Evolutionary conservation across 2,888 invertebrate genomes (phyloP).

Genomic region (Proisotoma minuta): DNA sequence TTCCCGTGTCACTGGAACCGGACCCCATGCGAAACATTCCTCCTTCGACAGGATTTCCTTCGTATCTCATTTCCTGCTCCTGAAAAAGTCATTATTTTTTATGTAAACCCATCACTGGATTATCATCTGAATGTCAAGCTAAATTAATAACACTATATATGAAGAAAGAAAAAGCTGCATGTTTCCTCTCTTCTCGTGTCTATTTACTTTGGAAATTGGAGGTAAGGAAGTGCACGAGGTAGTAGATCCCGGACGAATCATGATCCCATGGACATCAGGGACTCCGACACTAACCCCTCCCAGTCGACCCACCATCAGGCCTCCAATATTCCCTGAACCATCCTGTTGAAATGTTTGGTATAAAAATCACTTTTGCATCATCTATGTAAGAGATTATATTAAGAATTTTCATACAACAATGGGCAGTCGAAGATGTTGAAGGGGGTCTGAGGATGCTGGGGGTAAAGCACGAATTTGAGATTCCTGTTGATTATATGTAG

Average conservation of each 20-base stretch:
- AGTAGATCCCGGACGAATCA: conserved; percentile 49
- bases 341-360: conserved; percentile 31
- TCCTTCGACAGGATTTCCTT: conserved; percentile 37
- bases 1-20: not conserved
- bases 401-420: conserved; percentile 48
- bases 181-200: conserved; percentile 8
- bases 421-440: conserved; percentile 50
- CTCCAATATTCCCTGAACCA: conserved; percentile 49
- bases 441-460: conserved; percentile 48
- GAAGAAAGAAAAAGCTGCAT: too few species aligned
- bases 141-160: too few species aligned
- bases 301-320: conserved; percentile 50
- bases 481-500: conserved; percentile 46
- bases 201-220: conserved; percentile 48
- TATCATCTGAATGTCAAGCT: too few species aligned
- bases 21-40: conserved; percentile 9
- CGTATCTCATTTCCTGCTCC: conserved; percentile 40
- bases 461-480: conserved; percentile 47
- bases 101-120: too few species aligned
- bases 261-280: conserved; percentile 47
- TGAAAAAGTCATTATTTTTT: conserved; percentile 11
- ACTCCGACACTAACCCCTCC: conserved; percentile 49
- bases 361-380: not conserved
- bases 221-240: conserved; percentile 48
- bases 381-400: not conserved